phyloP scores from a whole-genome alignment of 2,888 invertebrate genomes.

The Eupeodes luniger region DNA sequence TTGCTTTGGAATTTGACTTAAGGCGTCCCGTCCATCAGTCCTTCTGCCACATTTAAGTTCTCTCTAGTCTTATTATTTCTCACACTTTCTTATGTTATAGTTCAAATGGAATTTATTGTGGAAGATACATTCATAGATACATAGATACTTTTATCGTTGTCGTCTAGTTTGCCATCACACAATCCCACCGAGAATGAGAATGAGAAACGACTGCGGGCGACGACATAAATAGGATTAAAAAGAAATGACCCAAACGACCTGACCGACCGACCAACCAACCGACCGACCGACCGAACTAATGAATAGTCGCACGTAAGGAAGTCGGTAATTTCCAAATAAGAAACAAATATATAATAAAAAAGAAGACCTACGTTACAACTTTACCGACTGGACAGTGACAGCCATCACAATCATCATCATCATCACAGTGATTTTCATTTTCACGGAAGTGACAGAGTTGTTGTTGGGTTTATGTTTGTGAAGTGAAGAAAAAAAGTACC shows the following conservation, averaged over 20 bases:
- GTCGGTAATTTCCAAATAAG: slow-evolving; percentile 74
- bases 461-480: neutral
- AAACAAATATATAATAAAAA: slow-evolving; percentile 59
- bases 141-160: neutral
- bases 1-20: slow-evolving; percentile 30
- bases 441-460: slow-evolving; percentile 50
- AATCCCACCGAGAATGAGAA: neutral
- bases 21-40: slow-evolving; percentile 55
- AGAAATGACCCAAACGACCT: slow-evolving; percentile 60
- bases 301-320: slow-evolving; percentile 72
- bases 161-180: neutral
- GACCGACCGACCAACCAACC: slow-evolving; percentile 8
- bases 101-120: slow-evolving; percentile 36
- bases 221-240: slow-evolving; percentile 44
- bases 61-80: slow-evolving; percentile 36
- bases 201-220: slow-evolving; percentile 24
- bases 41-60: neutral
- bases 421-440: slow-evolving; percentile 51
- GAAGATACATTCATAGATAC: no score
- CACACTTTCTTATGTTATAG: slow-evolving; percentile 40
- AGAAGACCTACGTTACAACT: slow-evolving; percentile 28
- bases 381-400: slow-evolving; percentile 17
- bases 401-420: slow-evolving; percentile 18
- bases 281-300: slow-evolving; percentile 18
- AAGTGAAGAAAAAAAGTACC: slow-evolving; percentile 12